Evolutionary conservation across 2,888 invertebrate species (phyloP).

Genomic region (Dryocosmus kuriphilus): DNA sequence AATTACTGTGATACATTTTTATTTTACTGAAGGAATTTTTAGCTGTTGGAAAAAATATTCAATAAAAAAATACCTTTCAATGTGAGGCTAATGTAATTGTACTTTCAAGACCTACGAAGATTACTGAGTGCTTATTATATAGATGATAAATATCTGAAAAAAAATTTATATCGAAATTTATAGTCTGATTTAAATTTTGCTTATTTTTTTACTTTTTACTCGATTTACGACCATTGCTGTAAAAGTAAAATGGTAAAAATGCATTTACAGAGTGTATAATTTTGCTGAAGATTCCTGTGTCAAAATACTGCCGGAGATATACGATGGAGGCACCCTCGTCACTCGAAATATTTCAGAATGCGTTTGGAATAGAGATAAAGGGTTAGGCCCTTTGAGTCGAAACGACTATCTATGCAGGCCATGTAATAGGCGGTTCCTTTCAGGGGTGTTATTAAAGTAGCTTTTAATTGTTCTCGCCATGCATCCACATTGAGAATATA

Average conservation of each 20-base stretch:
- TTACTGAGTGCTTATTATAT: no score
- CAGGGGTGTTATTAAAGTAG: constrained; percentile 73
- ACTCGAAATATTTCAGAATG: constrained; percentile 58
- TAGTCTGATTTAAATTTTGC: not conserved
- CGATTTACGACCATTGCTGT: constrained; percentile 22
- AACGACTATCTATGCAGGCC: constrained; percentile 52
- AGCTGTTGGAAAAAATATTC: no score
- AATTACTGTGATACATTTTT: not conserved
- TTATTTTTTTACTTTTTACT: not conserved
- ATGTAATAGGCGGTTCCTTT: constrained; percentile 68
- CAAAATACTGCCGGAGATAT: constrained; percentile 71
- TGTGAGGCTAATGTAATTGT: no score
- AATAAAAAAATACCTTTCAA: no score
- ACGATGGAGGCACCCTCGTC: constrained; percentile 72
- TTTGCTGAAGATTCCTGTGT: constrained; percentile 73
- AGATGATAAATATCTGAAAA: no score
- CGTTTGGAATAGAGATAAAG: constrained; percentile 55
- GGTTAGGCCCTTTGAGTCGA: constrained; percentile 59
- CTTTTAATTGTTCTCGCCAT: constrained; percentile 71
- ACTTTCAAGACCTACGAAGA: no score
- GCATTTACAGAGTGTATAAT: constrained; percentile 67
- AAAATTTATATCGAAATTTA: not conserved
- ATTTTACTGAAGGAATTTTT: no score
- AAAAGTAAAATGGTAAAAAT: constrained; percentile 41
- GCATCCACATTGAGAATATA: constrained; percentile 47